These are phyloP conservation scores for Dendroctonus valens DNA, from an alignment of 1,140 invertebrate genomes.

Conservation along the genomic window DNA sequence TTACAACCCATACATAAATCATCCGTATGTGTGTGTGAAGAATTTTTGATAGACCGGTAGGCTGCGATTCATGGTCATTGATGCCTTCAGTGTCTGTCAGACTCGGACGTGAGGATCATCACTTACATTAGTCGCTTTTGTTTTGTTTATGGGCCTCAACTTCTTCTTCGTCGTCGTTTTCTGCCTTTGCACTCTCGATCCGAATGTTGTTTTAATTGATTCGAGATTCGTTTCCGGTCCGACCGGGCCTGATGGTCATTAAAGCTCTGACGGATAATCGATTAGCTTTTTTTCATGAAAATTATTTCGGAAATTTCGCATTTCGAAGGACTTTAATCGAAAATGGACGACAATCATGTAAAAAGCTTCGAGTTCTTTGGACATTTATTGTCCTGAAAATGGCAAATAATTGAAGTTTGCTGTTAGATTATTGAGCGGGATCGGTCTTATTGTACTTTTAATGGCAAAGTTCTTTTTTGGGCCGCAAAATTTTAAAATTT, in stretches of 20 bases:
- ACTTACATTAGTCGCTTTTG: conserved; percentile 25
- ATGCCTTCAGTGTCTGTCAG: conserved; percentile 32
- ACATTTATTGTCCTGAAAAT: too few relatives aligned
- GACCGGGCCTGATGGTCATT: not conserved
- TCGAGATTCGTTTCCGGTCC: conserved; percentile 11
- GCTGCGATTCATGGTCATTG: conserved; percentile 27
- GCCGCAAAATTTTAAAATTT: too few relatives aligned
- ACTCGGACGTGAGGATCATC: conserved; percentile 23
- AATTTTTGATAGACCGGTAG: conserved; percentile 25
- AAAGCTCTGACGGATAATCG: not conserved
- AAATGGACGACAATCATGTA: not conserved
- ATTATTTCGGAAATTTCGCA: not conserved
- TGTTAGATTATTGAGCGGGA: not conserved
- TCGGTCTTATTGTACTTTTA: too few relatives aligned
- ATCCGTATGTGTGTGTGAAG: conserved; percentile 26
- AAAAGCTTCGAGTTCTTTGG: not conserved
- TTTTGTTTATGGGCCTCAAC: conserved; percentile 16
- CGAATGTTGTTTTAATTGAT: conserved; percentile 14
- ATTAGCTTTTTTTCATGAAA: not conserved
- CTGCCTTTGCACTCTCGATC: conserved; percentile 2
- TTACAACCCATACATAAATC: conserved; percentile 29
- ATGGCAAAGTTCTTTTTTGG: too few relatives aligned
- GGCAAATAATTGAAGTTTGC: not conserved
- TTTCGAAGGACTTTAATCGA: too few relatives aligned
- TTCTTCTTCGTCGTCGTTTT: conserved; percentile 4